These are phyloP conservation scores for Creontiades dilutus DNA, from an alignment of 2,888 invertebrate species.

Conservation along the genomic window DNA sequence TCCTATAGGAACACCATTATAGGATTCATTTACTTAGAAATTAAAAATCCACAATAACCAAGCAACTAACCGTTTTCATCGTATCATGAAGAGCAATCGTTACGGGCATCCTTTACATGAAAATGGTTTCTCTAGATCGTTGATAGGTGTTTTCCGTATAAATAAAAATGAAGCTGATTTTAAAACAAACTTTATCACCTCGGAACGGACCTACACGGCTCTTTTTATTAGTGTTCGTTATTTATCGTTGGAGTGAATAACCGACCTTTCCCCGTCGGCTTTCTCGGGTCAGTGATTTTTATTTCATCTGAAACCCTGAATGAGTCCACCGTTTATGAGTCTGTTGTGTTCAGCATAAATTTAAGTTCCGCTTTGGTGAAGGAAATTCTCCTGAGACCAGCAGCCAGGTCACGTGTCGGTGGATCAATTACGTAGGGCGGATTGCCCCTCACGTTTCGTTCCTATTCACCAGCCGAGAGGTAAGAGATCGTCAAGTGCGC, in stretches of 20 bases:
- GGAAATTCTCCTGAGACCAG: neutral
- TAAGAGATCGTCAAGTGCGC: neutral
- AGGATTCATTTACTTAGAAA: too few relatives aligned
- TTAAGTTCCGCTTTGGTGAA: neutral
- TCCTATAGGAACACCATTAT: too few relatives aligned
- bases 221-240: neutral
- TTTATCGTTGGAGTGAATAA: neutral
- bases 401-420: slow-evolving; percentile 21
- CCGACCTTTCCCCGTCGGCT: neutral
- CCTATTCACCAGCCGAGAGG: slow-evolving; percentile 21
- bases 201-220: neutral
- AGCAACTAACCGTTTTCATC: too few relatives aligned
- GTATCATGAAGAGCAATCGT: neutral
- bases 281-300: slow-evolving; percentile 21
- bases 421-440: slow-evolving; percentile 25
- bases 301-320: neutral
- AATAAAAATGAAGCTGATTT: neutral
- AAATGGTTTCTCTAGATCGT: neutral
- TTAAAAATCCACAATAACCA: too few relatives aligned
- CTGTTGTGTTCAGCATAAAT: slow-evolving; percentile 26
- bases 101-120: neutral
- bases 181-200: neutral
- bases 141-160: neutral
- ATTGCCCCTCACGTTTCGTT: slow-evolving; percentile 25
- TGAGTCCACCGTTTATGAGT: slow-evolving; percentile 18